These are phyloP conservation scores for Lordiphosa mommai DNA, from an alignment of 1,140 invertebrate species.

Conservation along the genomic window DNA sequence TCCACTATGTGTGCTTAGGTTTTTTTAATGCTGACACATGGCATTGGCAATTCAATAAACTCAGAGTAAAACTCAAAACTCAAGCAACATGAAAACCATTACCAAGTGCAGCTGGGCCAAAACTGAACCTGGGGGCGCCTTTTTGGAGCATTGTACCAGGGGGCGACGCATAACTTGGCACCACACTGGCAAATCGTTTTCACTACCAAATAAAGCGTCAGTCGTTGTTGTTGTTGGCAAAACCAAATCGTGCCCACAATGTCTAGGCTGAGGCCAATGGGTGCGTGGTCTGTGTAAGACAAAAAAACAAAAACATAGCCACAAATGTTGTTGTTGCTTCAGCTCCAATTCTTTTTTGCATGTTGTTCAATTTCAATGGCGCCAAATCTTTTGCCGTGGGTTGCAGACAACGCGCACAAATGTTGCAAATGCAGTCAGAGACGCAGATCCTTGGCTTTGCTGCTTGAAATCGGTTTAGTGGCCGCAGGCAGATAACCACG, in stretches of 20 bases:
- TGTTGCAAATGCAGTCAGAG: slow-evolving; percentile 35
- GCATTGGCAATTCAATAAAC: slow-evolving; percentile 28
- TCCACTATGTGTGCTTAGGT: no score
- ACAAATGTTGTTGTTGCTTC: slow-evolving; percentile 27
- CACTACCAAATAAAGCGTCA: slow-evolving; percentile 68
- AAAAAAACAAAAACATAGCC: slow-evolving; percentile 14
- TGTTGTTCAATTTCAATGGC: slow-evolving; percentile 69
- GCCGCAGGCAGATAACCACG: no score
- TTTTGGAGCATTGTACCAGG: slow-evolving; percentile 18
- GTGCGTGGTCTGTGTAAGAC: slow-evolving; percentile 26
- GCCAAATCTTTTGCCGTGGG: slow-evolving; percentile 68
- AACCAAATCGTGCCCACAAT: slow-evolving; percentile 44
- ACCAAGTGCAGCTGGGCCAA: slow-evolving; percentile 4
- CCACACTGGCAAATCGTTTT: slow-evolving; percentile 74
- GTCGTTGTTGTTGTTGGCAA: slow-evolving; percentile 23
- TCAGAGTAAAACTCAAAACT: slow-evolving; percentile 19
- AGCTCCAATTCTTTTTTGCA: slow-evolving; percentile 44
- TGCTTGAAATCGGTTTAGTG: slow-evolving; percentile 32
- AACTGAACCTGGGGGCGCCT: slow-evolving; percentile 22
- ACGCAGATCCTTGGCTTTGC: slow-evolving; percentile 58
- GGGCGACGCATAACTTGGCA: slow-evolving; percentile 73
- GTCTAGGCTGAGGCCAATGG: slow-evolving; percentile 29
- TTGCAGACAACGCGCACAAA: slow-evolving; percentile 45
- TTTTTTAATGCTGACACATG: slow-evolving; percentile 16
- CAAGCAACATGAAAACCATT: slow-evolving; percentile 8